A percentile compares a stretch with the other conserved stretches of the same genome.
phyloP scores from a whole-genome alignment of 2,113 vertebrate genomes.

The Lampris megalopsis region DNA sequence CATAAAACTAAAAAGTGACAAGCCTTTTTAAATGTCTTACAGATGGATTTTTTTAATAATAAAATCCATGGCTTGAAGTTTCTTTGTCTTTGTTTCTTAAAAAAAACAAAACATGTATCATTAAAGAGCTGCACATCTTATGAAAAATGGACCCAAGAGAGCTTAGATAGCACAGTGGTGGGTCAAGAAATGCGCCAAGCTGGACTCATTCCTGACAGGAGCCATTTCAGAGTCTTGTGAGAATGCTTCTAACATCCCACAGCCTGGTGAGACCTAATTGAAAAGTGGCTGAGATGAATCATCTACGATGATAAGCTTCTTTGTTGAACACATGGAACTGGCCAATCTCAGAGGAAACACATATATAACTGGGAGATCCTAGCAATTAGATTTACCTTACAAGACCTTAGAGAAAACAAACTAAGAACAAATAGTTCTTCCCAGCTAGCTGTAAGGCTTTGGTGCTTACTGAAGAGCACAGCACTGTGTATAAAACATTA shows the following conservation, averaged over 20 bases:
- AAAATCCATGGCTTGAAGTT: background rate
- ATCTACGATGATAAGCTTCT: conserved; percentile 68
- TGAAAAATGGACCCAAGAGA: conserved; percentile 35
- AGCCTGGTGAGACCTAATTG: conserved; percentile 53
- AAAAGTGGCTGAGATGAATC: conserved; percentile 66
- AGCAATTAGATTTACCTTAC: conserved; percentile 51
- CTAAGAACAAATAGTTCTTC: conserved; percentile 27
- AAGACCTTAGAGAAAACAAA: conserved; percentile 48
- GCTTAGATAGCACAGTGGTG: conserved; percentile 21
- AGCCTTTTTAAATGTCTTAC: conserved; percentile 25
- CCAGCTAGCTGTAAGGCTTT: conserved; percentile 3
- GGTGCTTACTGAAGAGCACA: background rate
- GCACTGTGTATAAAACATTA: too few species aligned
- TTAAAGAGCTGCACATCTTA: background rate
- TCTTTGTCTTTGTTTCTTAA: background rate
- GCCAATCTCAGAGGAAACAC: conserved; percentile 65
- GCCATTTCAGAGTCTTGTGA: conserved; percentile 49
- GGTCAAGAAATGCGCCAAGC: conserved; percentile 32
- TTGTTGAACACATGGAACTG: conserved; percentile 70
- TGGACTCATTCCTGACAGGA: conserved; percentile 53
- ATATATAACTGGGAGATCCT: conserved; percentile 59
- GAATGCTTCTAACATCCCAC: conserved; percentile 35
- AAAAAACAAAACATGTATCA: background rate
- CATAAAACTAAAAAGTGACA: conserved; percentile 43
- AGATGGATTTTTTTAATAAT: conserved; percentile 26